phyloP scores from a whole-genome alignment of 2,797 vertebrate genomes.

The Halcyon chelicuti region DNA sequence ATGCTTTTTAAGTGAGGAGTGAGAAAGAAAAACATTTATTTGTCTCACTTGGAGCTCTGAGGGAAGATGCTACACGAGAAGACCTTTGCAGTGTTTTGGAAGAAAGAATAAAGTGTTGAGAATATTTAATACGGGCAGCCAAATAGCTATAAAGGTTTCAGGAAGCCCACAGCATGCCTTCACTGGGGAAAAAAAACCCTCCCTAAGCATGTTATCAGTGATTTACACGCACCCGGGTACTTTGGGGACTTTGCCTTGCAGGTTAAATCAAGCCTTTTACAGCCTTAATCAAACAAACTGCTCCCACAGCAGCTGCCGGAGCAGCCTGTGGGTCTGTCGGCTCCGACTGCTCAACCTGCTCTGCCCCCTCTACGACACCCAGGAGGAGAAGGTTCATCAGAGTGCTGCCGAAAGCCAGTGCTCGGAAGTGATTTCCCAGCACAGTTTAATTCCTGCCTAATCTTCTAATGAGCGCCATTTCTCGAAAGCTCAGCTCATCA shows the following conservation, averaged over 20 bases:
- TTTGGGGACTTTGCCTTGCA: not conserved
- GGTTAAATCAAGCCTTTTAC: conserved; percentile 22
- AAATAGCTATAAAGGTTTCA: not conserved
- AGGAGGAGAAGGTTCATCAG: not conserved
- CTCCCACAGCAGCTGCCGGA: not conserved
- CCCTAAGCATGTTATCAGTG: not conserved
- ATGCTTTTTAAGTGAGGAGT: not conserved
- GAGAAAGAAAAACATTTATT: conserved; percentile 30
- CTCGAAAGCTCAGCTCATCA: conserved; percentile 22
- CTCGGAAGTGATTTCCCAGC: conserved; percentile 30
- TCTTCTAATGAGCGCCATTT: conserved; percentile 19
- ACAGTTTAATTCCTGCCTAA: conserved; percentile 30
- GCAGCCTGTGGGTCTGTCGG: not conserved
- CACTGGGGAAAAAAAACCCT: not conserved
- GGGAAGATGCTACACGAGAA: not conserved
- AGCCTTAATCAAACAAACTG: not conserved
- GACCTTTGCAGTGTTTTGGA: not conserved
- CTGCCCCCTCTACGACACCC: not conserved
- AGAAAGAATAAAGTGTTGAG: not conserved
- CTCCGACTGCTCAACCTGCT: not conserved
- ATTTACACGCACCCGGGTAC: not conserved
- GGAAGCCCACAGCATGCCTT: not conserved
- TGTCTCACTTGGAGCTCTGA: not conserved
- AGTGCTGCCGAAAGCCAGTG: not conserved
- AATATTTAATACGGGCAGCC: not conserved